Evolutionary conservation across 2,888 invertebrate genomes (phyloP), one percentile per base, ranked within the genome.

Genomic region (Synanthedon myopaeformis): DNA sequence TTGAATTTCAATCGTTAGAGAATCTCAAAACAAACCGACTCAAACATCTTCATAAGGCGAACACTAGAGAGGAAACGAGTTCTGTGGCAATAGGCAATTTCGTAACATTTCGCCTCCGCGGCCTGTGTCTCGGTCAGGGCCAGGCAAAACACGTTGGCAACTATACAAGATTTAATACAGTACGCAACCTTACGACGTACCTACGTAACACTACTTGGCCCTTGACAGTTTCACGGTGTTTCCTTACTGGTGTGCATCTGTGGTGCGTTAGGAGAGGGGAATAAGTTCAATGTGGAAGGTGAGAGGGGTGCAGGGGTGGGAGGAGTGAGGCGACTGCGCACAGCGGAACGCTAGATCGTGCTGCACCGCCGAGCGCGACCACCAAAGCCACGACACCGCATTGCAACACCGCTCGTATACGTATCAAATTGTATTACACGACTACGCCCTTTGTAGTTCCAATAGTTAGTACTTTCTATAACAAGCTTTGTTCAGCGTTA

Each of bases 261-360:
- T 45, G 13, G n/a, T 45, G 45, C n/a, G 56, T 54, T n/a, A 55
- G 61, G 58, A 60, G 61, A 63, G 68, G 59, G 64, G 42, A 64
- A 61, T 56, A 64, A 66, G 66, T 12, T 13, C 66, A 67, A 65
- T 63, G 56, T 56, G 42, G 55, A 53, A 57, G 53, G 57, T 52
- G 65, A 61, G 56, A 61, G 59, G 65, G 56, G 59, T 50, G 56
- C 57, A 52, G 52, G 51, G 42, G 55, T 53, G 51, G 61, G 67
- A 65, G 69, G 66, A 66, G 66, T 35, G 68, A 59, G 59, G 71
- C 71, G 75, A 72, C 74, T 67, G 78, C 82, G 80, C 75, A 76
- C 64, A 84, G 82, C 86, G 86, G 84, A 87, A 85, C 85, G 84
- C 72, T 76, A 85, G 86, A 86, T 85, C 86, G 86, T 87, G 86